These are phyloP conservation scores for Metaphire vulgaris DNA, from an alignment of 1,140 invertebrate species.

Conservation along the genomic window DNA sequence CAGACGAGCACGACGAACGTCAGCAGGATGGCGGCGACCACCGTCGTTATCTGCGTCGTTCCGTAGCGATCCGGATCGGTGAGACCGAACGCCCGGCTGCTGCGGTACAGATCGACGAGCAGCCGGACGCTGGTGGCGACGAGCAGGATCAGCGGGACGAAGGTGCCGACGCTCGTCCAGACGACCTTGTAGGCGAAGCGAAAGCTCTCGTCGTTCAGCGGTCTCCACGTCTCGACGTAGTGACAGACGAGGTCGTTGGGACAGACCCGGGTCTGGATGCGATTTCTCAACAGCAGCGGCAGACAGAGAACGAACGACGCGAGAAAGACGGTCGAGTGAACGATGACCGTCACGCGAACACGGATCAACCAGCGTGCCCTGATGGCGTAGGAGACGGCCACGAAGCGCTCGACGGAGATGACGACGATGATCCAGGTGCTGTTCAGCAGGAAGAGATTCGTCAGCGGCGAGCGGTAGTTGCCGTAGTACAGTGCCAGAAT, in stretches of 20 bases:
- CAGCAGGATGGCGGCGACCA: slow-evolving; percentile 17
- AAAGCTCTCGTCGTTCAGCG: background rate
- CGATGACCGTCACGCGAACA: background rate
- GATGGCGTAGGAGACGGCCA: background rate
- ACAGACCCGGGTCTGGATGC: background rate
- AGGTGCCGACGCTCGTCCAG: slow-evolving; percentile 17
- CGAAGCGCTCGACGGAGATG: slow-evolving; percentile 7
- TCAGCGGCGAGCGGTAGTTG: slow-evolving; percentile 3
- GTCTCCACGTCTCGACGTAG: background rate
- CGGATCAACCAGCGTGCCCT: background rate
- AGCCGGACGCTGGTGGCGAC: slow-evolving; percentile 24
- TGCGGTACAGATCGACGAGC: slow-evolving; percentile 12
- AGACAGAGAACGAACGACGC: slow-evolving; percentile 1
- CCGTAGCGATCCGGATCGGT: background rate
- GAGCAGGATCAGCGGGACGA: slow-evolving; percentile 24
- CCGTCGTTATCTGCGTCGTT: slow-evolving; percentile 10
- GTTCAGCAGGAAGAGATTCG: slow-evolving; percentile 28
- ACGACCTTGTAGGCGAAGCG: slow-evolving; percentile 12
- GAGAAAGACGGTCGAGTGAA: background rate
- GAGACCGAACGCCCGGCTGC: background rate
- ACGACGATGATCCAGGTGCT: slow-evolving; percentile 26
- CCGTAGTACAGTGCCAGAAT: slow-evolving; percentile 9
- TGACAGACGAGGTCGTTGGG: background rate
- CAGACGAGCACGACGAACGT: slow-evolving; percentile 26
- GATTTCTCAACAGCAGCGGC: background rate